phyloP scores from a whole-genome alignment of 1,140 invertebrate genomes.

The Bathynomus jamesi region DNA sequence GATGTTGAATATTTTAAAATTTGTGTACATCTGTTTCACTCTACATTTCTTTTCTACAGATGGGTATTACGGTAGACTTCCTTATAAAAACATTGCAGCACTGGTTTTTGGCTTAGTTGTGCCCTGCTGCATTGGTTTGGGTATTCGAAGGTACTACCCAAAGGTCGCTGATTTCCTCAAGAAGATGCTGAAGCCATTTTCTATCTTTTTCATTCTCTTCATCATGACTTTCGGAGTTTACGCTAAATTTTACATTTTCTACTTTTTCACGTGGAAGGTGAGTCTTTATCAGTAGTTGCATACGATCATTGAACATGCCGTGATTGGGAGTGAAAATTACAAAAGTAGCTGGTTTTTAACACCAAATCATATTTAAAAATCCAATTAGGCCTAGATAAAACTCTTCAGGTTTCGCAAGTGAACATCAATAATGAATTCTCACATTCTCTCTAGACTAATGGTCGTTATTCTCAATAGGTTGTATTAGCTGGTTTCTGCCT shows the following conservation, averaged over 20 bases:
- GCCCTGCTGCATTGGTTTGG: conserved; percentile 53
- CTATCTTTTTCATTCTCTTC: conserved; percentile 71
- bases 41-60: conserved; percentile 16
- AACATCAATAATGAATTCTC: too few species aligned
- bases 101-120: conserved; percentile 71
- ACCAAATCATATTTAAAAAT: neutral
- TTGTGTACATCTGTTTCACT: too few species aligned
- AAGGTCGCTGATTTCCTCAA: conserved; percentile 52
- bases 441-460: too few species aligned
- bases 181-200: conserved; percentile 75
- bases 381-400: too few species aligned
- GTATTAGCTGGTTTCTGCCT: conserved; percentile 40
- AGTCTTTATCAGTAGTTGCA: too few species aligned
- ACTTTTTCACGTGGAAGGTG: conserved; percentile 68
- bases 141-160: conserved; percentile 46
- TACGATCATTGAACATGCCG: neutral
- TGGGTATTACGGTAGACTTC: conserved; percentile 48
- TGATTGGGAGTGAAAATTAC: conserved; percentile 1
- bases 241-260: conserved; percentile 84
- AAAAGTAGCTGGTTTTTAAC: neutral
- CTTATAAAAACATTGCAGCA: conserved; percentile 67
- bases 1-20: too few species aligned
- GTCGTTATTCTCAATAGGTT: conserved; percentile 42
- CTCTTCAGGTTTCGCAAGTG: neutral
- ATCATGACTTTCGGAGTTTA: conserved; percentile 77